phyloP scores from a whole-genome alignment of 1,140 invertebrate species.

The Cydia fagiglandana region DNA sequence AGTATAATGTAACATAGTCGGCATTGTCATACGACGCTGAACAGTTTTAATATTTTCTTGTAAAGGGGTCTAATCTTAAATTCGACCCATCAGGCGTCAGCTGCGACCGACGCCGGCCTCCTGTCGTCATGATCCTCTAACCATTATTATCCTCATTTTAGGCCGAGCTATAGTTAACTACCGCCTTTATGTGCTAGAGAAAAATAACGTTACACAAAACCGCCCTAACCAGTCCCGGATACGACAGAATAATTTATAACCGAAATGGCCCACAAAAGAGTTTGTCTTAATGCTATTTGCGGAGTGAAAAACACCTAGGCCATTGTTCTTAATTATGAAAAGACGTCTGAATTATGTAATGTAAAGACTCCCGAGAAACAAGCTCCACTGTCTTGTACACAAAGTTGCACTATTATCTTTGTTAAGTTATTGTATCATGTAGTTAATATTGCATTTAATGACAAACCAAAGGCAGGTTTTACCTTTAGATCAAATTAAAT shows the following conservation, averaged over 20 bases:
- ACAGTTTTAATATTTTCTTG: conserved; percentile 4
- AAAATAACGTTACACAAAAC: conserved; percentile 49
- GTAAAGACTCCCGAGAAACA: not conserved
- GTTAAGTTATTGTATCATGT: no score
- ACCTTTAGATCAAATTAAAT: not conserved
- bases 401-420: not conserved
- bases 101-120: not conserved
- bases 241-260: conserved; percentile 51
- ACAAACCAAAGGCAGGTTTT: no score
- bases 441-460: no score
- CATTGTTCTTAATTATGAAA: conserved; percentile 32
- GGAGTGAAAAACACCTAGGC: conserved; percentile 30
- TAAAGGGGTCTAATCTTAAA: not conserved
- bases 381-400: not conserved
- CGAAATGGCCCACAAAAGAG: conserved; percentile 43
- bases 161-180: conserved; percentile 44
- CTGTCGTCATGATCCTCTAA: not conserved
- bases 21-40: not conserved
- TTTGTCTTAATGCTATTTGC: conserved; percentile 34
- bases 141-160: conserved; percentile 26
- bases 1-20: not conserved
- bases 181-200: conserved; percentile 44
- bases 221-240: conserved; percentile 48
- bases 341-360: conserved; percentile 10
- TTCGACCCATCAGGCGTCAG: conserved; percentile 9